These are phyloP conservation scores for Python bivittatus DNA, from an alignment of 2,113 vertebrate species.

Conservation along the genomic window DNA sequence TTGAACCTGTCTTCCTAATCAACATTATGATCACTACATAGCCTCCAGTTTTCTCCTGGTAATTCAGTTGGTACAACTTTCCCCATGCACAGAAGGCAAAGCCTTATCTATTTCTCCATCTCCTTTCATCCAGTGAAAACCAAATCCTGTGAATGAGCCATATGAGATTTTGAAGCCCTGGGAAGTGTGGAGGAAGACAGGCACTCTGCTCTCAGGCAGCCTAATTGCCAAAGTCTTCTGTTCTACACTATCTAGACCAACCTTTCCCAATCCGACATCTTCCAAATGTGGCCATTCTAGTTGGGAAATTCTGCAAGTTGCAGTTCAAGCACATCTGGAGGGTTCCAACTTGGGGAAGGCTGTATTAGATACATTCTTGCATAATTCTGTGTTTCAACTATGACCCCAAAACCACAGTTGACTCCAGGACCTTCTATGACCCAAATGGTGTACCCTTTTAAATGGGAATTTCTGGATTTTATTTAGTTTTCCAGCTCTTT, in stretches of 20 bases:
- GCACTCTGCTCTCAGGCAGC: accelerated
- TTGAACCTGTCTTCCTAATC: background rate
- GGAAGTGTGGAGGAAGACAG: background rate
- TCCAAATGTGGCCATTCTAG: background rate
- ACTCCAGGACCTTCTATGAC: background rate
- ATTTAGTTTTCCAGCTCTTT: background rate
- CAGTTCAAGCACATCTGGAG: background rate
- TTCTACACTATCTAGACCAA: accelerated
- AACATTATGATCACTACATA: background rate
- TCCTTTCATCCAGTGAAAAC: background rate
- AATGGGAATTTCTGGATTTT: background rate
- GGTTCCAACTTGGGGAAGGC: background rate
- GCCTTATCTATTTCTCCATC: background rate
- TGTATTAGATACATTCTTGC: background rate
- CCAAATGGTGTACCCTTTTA: background rate
- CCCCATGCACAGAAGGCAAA: background rate
- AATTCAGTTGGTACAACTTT: background rate
- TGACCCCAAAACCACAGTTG: background rate
- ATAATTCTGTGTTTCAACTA: background rate
- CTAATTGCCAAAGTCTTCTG: background rate
- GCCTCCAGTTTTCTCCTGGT: background rate
- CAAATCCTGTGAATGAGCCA: background rate
- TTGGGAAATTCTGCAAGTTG: background rate
- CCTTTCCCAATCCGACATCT: background rate
- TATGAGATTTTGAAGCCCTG: background rate